Base-by-base conservation (phyloP, 2,797 vertebrate genomes). In the Tragopan temminckii region DNA sequence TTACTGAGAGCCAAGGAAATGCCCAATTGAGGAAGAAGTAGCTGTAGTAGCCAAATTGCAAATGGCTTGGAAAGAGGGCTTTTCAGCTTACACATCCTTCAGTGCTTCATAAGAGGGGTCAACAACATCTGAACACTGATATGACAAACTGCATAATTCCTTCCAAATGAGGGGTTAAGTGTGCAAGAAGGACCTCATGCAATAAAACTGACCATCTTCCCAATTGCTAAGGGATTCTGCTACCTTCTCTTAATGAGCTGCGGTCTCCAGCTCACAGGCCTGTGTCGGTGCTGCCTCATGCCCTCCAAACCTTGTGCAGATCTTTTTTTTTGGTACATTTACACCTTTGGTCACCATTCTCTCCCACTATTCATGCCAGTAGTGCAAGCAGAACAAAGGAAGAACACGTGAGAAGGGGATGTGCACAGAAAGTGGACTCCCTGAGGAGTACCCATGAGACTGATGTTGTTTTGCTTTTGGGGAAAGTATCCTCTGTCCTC, bases 31-130 rank as follows among this genome's bases (percentile, higher is more conserved):
- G 66, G 77, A 80, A 77, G 70, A 82, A 92, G 42, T 35, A 58
- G 66, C 53, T 55, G n/a, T 16, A 74, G 87, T 11, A 78, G 85
- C 82, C 82, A 96, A 94, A 95, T 83, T 78, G 70, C 55, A 91
- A 96, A 93, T 72, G 80, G 42, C 24, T 88, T 63, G 92, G 87
- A 94, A 96, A 83, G 18, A 70, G 40, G 12, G 20, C 16, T 89
- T 89, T 76, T 55, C 53, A 89, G 72, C 66, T 64, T 38, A 50
- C 3, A 6, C 0, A 1, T 71, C 80, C 72, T 59, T 66, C 76
- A 74, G 1, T 11, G 40, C 50, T 62, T 57, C 38, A 2, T 11
- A 80, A 72, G 74, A 91, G 14, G 15, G 42, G 66, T 77, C 69
- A 85, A 75, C 43, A 35, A 7, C 69, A 69, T 66, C 90, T 58